These are phyloP conservation scores for Nomada ferruginata DNA, from an alignment of 2,888 invertebrate genomes.

Conservation along the genomic window DNA sequence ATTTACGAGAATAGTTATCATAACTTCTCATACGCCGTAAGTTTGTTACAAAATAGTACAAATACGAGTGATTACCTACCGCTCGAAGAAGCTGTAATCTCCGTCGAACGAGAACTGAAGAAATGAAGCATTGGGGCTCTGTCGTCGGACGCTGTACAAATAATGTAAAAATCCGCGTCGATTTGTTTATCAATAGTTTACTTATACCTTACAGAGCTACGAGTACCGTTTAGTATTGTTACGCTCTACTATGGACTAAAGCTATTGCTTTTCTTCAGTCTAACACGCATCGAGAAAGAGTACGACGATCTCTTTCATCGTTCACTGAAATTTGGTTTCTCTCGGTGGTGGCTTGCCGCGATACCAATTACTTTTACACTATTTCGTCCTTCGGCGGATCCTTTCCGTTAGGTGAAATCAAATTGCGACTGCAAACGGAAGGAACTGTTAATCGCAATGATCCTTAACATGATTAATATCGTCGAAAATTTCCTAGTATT, in stretches of 20 bases:
- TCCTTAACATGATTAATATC: background rate
- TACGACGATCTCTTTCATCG: conserved; percentile 36
- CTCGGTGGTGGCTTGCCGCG: conserved; percentile 9
- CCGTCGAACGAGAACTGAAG: conserved; percentile 22
- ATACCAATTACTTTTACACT: background rate
- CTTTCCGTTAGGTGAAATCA: conserved; percentile 4
- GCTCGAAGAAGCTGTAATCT: conserved; percentile 49
- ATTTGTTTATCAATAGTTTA: conserved; percentile 38
- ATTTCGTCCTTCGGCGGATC: background rate
- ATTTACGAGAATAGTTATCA: conserved; percentile 31
- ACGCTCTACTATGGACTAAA: conserved; percentile 60
- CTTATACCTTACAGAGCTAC: conserved; percentile 22
- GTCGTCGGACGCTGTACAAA: conserved; percentile 39
- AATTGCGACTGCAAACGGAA: conserved; percentile 1
- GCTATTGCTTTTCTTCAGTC: conserved; percentile 74
- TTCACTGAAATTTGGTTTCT: conserved; percentile 5
- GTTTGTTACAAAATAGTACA: conserved; percentile 57
- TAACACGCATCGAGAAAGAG: conserved; percentile 66
- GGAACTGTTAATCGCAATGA: conserved; percentile 14
- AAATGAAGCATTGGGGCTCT: conserved; percentile 24
- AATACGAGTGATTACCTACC: conserved; percentile 34
- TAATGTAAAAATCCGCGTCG: conserved; percentile 62
- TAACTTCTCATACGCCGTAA: conserved; percentile 21
- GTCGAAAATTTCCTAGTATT: too few relatives aligned
- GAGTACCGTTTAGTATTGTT: conserved; percentile 31